These are phyloP conservation scores for Drosophila sp. DNA, from an alignment of 1,140 invertebrate genomes.

Conservation along the genomic window DNA sequence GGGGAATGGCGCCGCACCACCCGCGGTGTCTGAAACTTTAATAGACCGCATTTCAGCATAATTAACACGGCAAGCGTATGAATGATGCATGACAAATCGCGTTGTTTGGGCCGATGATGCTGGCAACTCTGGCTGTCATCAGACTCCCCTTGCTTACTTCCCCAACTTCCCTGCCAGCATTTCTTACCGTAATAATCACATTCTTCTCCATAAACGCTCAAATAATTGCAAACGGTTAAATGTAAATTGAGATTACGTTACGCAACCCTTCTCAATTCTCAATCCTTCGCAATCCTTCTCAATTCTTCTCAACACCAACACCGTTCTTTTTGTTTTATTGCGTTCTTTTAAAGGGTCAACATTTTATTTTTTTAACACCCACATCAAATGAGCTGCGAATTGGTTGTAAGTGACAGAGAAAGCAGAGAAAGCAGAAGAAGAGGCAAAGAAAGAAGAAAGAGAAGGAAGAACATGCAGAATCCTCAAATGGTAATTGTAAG, in stretches of 20 bases:
- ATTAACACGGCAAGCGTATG: constrained; percentile 76
- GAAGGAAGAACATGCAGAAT: background rate
- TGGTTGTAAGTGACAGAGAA: constrained; percentile 1
- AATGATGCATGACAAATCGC: constrained; percentile 74
- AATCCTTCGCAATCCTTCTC: constrained; percentile 18
- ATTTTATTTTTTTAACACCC: constrained; percentile 10
- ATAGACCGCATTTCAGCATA: constrained; percentile 81
- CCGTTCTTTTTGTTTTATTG: constrained; percentile 18
- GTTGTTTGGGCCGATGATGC: constrained; percentile 11
- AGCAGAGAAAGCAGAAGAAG: background rate
- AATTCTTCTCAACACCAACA: background rate
- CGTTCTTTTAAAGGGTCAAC: constrained; percentile 22
- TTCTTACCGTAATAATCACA: background rate
- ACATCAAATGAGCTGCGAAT: constrained; percentile 37
- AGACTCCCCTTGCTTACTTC: background rate
- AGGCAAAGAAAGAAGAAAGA: background rate
- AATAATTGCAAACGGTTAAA: constrained; percentile 77
- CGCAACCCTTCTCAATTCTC: constrained; percentile 13
- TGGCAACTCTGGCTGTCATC: constrained; percentile 8
- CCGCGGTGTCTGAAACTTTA: constrained; percentile 69
- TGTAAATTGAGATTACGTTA: constrained; percentile 73
- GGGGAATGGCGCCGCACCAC: constrained; percentile 19
- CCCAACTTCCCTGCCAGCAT: background rate
- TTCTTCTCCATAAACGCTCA: constrained; percentile 30
- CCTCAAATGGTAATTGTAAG: constrained; percentile 6